A percentile compares a stretch with the other conserved stretches of the same genome.
phyloP scores from a whole-genome alignment of 2,888 invertebrate species.

The Idaea dimidiata region DNA sequence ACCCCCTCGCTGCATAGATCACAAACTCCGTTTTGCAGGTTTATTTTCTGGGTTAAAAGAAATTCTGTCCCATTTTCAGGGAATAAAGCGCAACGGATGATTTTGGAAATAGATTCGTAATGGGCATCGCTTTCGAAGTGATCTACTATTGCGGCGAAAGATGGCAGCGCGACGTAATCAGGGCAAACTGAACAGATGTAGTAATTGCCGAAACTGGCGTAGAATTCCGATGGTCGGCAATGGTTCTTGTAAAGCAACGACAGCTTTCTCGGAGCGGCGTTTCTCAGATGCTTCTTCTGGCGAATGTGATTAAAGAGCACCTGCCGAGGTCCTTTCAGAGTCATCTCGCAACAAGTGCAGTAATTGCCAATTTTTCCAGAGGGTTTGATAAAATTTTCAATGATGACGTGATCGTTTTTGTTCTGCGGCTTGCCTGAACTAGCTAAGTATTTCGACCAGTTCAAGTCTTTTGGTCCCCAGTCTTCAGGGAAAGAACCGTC shows the following conservation, averaged over 20 bases:
- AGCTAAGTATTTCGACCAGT: conserved; percentile 72
- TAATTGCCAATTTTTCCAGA: conserved; percentile 69
- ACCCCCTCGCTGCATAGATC: conserved; percentile 52
- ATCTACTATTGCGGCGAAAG: conserved; percentile 66
- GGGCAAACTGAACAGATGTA: conserved; percentile 69
- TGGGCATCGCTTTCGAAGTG: conserved; percentile 66
- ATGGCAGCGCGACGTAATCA: conserved; percentile 58
- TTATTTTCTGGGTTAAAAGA: conserved; percentile 50
- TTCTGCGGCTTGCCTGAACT: conserved; percentile 67
- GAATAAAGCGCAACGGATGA: conserved; percentile 57
- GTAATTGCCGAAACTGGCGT: conserved; percentile 71
- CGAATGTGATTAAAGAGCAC: conserved; percentile 73
- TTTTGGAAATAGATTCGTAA: conserved; percentile 56
- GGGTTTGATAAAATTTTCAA: conserved; percentile 72
- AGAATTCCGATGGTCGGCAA: conserved; percentile 69
- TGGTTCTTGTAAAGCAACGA: conserved; percentile 63
- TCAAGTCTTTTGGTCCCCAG: conserved; percentile 71
- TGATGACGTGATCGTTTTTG: conserved; percentile 65
- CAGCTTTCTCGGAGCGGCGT: conserved; percentile 68
- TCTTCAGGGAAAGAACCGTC: conserved; percentile 67
- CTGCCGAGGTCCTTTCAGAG: conserved; percentile 68
- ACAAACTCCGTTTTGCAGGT: conserved; percentile 43
- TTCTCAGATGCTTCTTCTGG: conserved; percentile 72
- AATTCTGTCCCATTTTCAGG: conserved; percentile 44
- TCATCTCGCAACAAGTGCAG: conserved; percentile 72